phyloP scores from a whole-genome alignment of 2,797 vertebrate genomes.

The Echiichthys vipera region DNA sequence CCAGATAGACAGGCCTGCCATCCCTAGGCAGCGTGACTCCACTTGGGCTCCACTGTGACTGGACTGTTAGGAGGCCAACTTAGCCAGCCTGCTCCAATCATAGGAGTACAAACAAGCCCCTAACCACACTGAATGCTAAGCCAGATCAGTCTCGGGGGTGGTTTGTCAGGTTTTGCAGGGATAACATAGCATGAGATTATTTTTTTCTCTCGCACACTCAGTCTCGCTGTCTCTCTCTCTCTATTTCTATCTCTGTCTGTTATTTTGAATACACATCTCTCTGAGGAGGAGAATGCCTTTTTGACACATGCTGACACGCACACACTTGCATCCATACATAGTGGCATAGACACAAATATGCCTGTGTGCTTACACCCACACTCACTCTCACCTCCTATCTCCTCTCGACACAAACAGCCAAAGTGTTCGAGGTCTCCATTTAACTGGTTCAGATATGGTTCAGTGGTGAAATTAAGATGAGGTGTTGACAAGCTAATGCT shows the following conservation, averaged over 20 bases:
- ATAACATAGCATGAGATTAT: slow-evolving; percentile 85
- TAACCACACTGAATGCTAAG: slow-evolving; percentile 81
- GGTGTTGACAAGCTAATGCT: slow-evolving; percentile 77
- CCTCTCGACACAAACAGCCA: slow-evolving; percentile 59
- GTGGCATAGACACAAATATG: slow-evolving; percentile 62
- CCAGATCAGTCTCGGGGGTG: slow-evolving; percentile 82
- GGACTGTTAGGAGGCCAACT: slow-evolving; percentile 82
- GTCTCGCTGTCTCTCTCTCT: slow-evolving; percentile 47
- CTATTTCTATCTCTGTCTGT: slow-evolving; percentile 69
- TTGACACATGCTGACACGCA: slow-evolving; percentile 69
- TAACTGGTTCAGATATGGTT: slow-evolving; percentile 66
- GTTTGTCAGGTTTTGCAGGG: slow-evolving; percentile 84
- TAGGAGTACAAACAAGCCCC: slow-evolving; percentile 80
- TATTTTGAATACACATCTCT: slow-evolving; percentile 77
- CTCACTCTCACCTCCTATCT: slow-evolving; percentile 69
- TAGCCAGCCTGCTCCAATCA: slow-evolving; percentile 79
- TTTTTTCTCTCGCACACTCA: slow-evolving; percentile 58
- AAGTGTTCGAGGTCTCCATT: slow-evolving; percentile 67
- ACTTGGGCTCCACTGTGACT: slow-evolving; percentile 78
- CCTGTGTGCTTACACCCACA: slow-evolving; percentile 65
- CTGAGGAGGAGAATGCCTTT: slow-evolving; percentile 74
- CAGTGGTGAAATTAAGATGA: slow-evolving; percentile 72
- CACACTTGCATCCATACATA: slow-evolving; percentile 54
- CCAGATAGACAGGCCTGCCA: slow-evolving; percentile 74
- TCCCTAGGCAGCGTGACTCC: slow-evolving; percentile 77